Base-by-base conservation (phyloP, 92 coral and sea anemone species). In the Nematostella vectensis region DNA sequence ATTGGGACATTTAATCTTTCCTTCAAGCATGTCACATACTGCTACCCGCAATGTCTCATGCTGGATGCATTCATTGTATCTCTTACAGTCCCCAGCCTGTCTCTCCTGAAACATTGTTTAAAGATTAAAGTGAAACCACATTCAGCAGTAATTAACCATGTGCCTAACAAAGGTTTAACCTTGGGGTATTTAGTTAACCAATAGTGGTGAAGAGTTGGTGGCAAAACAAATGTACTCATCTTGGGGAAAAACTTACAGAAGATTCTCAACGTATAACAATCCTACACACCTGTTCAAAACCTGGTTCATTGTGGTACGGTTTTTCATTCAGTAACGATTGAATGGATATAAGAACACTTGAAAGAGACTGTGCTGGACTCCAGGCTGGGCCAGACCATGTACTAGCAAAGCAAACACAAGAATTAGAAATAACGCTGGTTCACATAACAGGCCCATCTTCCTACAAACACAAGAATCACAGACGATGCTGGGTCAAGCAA, bases 341-440 rank as follows among this genome's bases (percentile, higher is more conserved):
- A 42, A 91, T 91, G 25, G 98, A 91, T 59, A 91, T 91, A 8
- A 91, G 68, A 2, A 91, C 88, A 91, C 98, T 91, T 25, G 98
- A 91, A 1, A 91, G 73, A 3, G 98, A 85, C 76, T 91, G 98
- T 3, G 98, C 98, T 18, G 98, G 98, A 54, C 98, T 91, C 98
- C 98, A 91, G 1, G 95, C 85, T 13, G 98, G 98, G 38, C 98
- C 98, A 40, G 84, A 81, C 98, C 98, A 91, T 12, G 98, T 91
- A 4, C 98, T 91, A 25, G 18, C 26, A 36, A 26, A 20, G 48
- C 12, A 29, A 80, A 38, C 17, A 13, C 37, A 17, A 57, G n/a
- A n/a, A n/a, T n/a, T n/a, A n/a, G n/a, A n/a, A n/a, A n/a, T n/a
- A n/a, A n/a, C n/a, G n/a, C n/a, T n/a, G n/a, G n/a, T n/a, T n/a